These are phyloP conservation scores for Cheilosia vulpina DNA, from an alignment of 2,888 invertebrate genomes.

Conservation along the genomic window DNA sequence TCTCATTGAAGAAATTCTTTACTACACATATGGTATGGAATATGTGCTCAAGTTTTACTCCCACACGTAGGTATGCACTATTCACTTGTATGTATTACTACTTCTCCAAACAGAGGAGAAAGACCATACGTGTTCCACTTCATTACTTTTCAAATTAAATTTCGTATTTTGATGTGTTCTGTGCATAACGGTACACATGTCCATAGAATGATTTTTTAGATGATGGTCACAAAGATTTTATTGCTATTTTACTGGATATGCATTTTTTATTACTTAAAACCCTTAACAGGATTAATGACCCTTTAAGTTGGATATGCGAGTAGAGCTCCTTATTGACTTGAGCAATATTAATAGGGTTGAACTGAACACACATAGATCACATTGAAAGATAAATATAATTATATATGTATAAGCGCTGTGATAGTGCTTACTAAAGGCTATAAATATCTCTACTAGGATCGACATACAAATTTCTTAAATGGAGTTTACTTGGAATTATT, in stretches of 20 bases:
- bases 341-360: too few species aligned
- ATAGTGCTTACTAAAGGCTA: too few species aligned
- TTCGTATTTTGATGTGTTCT: conserved; percentile 18
- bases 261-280: conserved; percentile 5
- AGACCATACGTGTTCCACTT: background rate
- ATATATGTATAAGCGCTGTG: too few species aligned
- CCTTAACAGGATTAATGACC: background rate
- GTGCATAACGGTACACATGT: background rate
- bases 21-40: background rate
- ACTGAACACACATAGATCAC: too few species aligned
- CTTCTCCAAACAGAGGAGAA: background rate
- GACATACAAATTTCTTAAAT: too few species aligned
- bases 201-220: background rate
- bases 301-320: background rate
- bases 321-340: background rate
- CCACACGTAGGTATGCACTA: background rate
- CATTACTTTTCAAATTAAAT: conserved; percentile 23
- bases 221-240: conserved; percentile 25
- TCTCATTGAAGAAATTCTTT: background rate
- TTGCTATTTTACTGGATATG: conserved; percentile 15
- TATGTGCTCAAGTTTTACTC: background rate
- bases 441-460: too few species aligned
- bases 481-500: background rate
- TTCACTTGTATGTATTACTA: background rate
- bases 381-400: too few species aligned